Base-by-base conservation (phyloP, 2,888 invertebrate genomes). In the Chrysolina oricalcia region DNA sequence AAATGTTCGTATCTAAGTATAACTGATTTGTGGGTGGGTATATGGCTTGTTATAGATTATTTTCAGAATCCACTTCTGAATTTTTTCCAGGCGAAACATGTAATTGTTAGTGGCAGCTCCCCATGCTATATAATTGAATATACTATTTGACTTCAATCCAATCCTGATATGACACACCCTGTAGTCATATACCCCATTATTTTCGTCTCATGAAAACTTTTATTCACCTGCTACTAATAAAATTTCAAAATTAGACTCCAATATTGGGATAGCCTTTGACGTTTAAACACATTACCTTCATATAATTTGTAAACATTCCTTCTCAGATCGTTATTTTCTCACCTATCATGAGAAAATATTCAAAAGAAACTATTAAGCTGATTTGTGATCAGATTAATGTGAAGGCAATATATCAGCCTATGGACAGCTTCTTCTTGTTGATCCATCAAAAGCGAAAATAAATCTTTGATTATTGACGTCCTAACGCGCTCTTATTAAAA, bases 391-490 rank as follows among this genome's bases (percentile, higher is more conserved):
- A 73, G 66, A 72, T 68, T 68, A 59, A 62, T 40, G 48, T 43
- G 73, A 48, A 64, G 17, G 73, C 69, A 62, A 68, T 73, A 73
- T 68, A 69, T 73, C 68, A 69, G 50, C 23, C 48, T n/a, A 64
- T 40, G 50, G 73, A 68, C 69, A 69, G 73, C 69, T 73, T 64
- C 72, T 72, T 62, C 73, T 69, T 73, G 73, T 73, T 53, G 66
- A 73, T 69, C 69, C 69, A 73, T 73, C 69, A 64, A 69, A 69
- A 64, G 46, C 19, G 53, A 68, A 62, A 73, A 73, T 73, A 67
- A 72, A 73, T 73, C 50, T 69, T 69, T 43, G 35, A 63, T 63
- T 63, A 73, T 63, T 68, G 73, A 69, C 68, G 50, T 35, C 48
- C 17, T 59, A 62, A 73, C 62, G 48, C 64, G 71, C 21, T 41